Base-by-base conservation (phyloP, 2,888 invertebrate species). In the Ophion obscuratus region DNA sequence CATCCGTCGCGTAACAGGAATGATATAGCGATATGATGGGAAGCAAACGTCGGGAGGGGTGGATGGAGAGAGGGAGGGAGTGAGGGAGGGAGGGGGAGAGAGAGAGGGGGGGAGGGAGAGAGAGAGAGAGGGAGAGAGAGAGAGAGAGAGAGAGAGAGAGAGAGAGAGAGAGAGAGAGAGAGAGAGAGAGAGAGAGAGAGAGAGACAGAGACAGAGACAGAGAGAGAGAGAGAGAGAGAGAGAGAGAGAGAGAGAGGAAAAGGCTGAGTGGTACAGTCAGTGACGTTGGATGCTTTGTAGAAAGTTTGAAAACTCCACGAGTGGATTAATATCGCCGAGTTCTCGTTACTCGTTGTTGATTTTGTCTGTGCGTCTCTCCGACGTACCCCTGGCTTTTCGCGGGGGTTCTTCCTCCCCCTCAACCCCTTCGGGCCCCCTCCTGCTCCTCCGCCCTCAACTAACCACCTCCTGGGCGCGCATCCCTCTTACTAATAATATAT, bases 241-340 rank as follows among this genome's bases (percentile, higher is more conserved):
- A 47, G 71, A 57, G 57, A 57, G 53, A 40, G 40, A 36, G 67
- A 44, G 5, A 68, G 40, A 68, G 57, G 78, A 53, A 24, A 75
- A 40, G 73, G 81, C 9, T 77, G 80, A 86, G 79, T 76, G 66
- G 83, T 24, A 90, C 67, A 71, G 68, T 86, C 67, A 74, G 86
- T 85, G 87, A 88, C 83, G 90, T 81, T 88, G 91, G 89, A 91
- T 91, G 93, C 94, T 94, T 94, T 94, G 94, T 94, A 92, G 92
- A 91, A 93, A 94, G 94, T 94, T 94, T 93, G 94, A 94, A 94
- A 94, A 94, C 94, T 94, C 94, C 92, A 92, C 93, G 94, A 94
- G 94, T 94, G 94, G 93, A 94, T 94, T 94, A 94, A 94, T 94
- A 94, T 94, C 94, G 93, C 92, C 90, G 93, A 93, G 93, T 93